A percentile compares a stretch with the other conserved stretches of the same genome.
phyloP scores from a whole-genome alignment of 1,140 invertebrate species.

The Onthophagus taurus region DNA sequence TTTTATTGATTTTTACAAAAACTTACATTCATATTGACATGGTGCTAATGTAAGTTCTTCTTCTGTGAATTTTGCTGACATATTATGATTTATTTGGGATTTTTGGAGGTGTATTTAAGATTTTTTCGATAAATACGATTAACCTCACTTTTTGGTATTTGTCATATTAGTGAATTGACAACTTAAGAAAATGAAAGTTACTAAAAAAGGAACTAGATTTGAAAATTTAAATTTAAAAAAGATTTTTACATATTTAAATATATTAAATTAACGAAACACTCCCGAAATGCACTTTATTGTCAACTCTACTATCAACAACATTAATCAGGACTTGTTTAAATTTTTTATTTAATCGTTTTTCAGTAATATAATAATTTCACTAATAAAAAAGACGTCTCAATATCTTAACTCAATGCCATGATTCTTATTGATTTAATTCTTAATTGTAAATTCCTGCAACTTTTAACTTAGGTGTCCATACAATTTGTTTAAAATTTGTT shows the following conservation, averaged over 20 bases:
- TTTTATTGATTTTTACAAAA: slow-evolving; percentile 8
- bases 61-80: slow-evolving; percentile 4
- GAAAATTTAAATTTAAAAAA: too few species aligned
- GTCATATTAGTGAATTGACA: too few species aligned
- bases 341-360: slow-evolving; percentile 37
- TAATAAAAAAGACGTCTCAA: slow-evolving; percentile 36
- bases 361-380: slow-evolving; percentile 37
- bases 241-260: too few species aligned
- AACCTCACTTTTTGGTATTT: too few species aligned
- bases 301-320: slow-evolving; percentile 36
- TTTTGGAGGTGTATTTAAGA: too few species aligned
- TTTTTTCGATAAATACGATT: too few species aligned
- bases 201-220: too few species aligned
- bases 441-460: slow-evolving; percentile 31
- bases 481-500: slow-evolving; percentile 23
- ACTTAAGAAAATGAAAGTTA: too few species aligned
- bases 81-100: not conserved
- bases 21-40: slow-evolving; percentile 64
- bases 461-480: slow-evolving; percentile 23
- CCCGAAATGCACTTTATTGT: slow-evolving; percentile 36
- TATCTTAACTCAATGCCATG: slow-evolving; percentile 31
- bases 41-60: slow-evolving; percentile 47
- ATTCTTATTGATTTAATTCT: slow-evolving; percentile 30
- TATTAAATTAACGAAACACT: slow-evolving; percentile 24
- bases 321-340: slow-evolving; percentile 36